phyloP scores from a whole-genome alignment of 1,140 invertebrate genomes.

The Acyrthosiphon pisum region DNA sequence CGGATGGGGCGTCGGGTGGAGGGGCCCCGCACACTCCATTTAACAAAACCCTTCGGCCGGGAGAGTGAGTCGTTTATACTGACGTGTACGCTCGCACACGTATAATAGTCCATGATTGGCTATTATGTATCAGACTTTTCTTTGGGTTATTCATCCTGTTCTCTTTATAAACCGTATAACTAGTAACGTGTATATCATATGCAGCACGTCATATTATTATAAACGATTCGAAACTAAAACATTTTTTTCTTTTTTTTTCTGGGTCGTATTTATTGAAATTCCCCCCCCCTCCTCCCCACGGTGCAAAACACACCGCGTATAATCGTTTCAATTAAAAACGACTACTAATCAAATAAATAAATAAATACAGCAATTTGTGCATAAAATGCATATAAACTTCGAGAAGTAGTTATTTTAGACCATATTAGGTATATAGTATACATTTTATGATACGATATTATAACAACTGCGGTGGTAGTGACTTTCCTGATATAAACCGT shows the following conservation, averaged over 20 bases:
- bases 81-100: background rate
- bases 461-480: too few species aligned
- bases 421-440: too few species aligned
- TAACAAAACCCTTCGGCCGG: constrained; percentile 30
- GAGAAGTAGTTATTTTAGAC: too few species aligned
- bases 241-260: background rate
- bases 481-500: too few species aligned
- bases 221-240: background rate
- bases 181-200: background rate
- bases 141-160: constrained; percentile 8
- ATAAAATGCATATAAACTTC: background rate
- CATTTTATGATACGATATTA: too few species aligned
- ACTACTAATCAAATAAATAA: background rate
- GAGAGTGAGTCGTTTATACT: background rate
- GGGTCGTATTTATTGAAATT: background rate
- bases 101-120: constrained; percentile 40
- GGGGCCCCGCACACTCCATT: constrained; percentile 16
- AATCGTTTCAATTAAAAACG: background rate
- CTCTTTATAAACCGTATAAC: background rate
- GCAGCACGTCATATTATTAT: background rate
- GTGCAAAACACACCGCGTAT: background rate
- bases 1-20: background rate
- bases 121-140: constrained; percentile 12
- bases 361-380: background rate
- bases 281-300: too few species aligned